A percentile compares a stretch with the other conserved stretches of the same genome.
These are phyloP conservation scores for Camponotus floridanus DNA, from an alignment of 1,140 invertebrate species.

Conservation along the genomic window DNA sequence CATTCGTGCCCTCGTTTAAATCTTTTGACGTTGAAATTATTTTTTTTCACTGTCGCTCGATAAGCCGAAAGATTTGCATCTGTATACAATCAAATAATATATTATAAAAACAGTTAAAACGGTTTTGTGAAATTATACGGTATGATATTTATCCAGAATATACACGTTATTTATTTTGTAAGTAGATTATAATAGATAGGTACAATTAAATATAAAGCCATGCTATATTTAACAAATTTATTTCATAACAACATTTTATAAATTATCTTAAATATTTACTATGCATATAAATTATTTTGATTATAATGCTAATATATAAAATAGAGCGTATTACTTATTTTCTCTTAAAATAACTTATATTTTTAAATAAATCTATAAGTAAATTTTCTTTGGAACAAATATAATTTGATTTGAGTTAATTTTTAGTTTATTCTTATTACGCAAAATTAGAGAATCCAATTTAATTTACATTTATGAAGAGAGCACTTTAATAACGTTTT, in stretches of 20 bases:
- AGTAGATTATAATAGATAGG: not conserved
- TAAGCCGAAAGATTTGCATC: not conserved
- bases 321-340: not conserved
- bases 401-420: not conserved
- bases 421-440: not conserved
- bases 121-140: not conserved
- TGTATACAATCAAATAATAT: not conserved
- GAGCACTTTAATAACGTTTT: not conserved
- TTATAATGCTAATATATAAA: too few relatives aligned
- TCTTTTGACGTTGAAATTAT: not conserved
- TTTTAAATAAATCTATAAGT: not conserved
- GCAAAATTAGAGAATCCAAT: not conserved
- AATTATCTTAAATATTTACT: not conserved
- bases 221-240: not conserved
- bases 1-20: constrained; percentile 28
- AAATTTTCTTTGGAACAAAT: not conserved
- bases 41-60: not conserved
- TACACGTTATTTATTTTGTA: not conserved
- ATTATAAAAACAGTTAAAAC: not conserved
- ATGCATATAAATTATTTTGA: too few relatives aligned
- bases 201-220: not conserved
- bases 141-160: not conserved
- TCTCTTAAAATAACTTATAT: not conserved
- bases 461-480: constrained; percentile 1
- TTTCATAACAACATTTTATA: not conserved